Percentiles rank a stretch among this genome's conserved stretches.
Conservation (phyloP, 2,797 vertebrate genomes). For the Scyliorhinus canicula region DNA sequence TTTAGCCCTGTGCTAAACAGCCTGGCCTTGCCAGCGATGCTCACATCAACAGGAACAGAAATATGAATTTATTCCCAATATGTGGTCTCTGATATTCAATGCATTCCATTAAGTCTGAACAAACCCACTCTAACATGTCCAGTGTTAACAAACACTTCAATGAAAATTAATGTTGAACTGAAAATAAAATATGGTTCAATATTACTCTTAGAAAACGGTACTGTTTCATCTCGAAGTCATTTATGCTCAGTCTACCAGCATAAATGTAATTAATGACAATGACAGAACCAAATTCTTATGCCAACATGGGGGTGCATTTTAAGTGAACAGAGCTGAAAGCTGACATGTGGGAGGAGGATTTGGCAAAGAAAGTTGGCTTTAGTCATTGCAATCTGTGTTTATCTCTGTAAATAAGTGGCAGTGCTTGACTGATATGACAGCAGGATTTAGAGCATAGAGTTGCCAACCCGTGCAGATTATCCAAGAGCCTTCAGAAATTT, state of each 20-base stretch:
- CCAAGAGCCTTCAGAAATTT: background rate
- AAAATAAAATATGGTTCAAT: background rate
- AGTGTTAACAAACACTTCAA: background rate
- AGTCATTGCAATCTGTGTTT: background rate
- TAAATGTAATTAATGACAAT: conserved; percentile 16
- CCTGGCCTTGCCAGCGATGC: no score
- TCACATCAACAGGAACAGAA: background rate
- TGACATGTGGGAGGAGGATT: background rate
- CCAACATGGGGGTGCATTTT: background rate
- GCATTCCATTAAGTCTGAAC: background rate
- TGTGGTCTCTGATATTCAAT: conserved; percentile 26
- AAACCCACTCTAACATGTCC: background rate
- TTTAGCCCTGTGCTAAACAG: no score
- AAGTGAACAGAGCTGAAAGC: conserved; percentile 19
- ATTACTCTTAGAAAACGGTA: background rate
- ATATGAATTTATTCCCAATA: background rate
- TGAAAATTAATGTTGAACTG: background rate
- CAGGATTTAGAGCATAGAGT: background rate
- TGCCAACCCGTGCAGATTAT: background rate
- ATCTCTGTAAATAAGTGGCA: background rate
- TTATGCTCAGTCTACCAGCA: background rate
- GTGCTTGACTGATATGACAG: background rate
- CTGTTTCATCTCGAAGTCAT: background rate
- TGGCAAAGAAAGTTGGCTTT: background rate
- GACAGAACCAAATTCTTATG: background rate